Evolutionary conservation across 2,888 invertebrate species (phyloP), one percentile per base, ranked within the genome.

Genomic region (Netelia fuscicornis): DNA sequence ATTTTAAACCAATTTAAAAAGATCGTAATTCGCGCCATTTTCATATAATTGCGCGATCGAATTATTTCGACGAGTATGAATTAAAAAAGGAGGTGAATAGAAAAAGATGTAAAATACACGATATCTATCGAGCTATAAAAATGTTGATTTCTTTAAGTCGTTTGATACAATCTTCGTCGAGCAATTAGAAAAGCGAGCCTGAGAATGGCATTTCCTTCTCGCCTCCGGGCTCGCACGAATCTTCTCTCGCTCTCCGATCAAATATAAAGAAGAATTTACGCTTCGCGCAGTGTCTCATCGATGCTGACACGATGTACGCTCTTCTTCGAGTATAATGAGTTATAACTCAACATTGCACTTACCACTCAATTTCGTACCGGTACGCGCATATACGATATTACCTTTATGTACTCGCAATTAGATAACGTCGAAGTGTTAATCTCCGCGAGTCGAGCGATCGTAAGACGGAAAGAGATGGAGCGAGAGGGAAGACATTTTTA

Each of bases 361-460:
- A 65, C 25, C 62, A 58, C 68, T 80, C 23, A 64, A 81, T 84
- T 65, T 58, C 37, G 42, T 72, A 83, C 17, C 70, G 70, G 70
- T 82, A 54, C 78, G 58, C 71, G 48, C 10, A 42, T 54, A 70
- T 42, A 75, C 37, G 6, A 37, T 37, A 37, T 37, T 37, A 37
- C 56, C 58, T 54, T 48, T 74, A 60, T 37, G 23, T 67, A 67
- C 67, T 25, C 20, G 76, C 76, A 81, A 72, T 84, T 76, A 62
- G 60, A 72, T 68, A 76, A 17, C 13, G 54, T 13, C 54, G 8
- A 17, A 17, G 17, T 54, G 13, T 54, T 54, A 54, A 54, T 54
- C 54, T 54, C 54, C n/a, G 11, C 42, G 37, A 71, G 71, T 23
- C 37, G 30, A 70, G 23, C 52, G 42, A 5, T 37, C 71, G 17